phyloP scores from a whole-genome alignment of 2,113 vertebrate species.

The Oenanthe melanoleuca region DNA sequence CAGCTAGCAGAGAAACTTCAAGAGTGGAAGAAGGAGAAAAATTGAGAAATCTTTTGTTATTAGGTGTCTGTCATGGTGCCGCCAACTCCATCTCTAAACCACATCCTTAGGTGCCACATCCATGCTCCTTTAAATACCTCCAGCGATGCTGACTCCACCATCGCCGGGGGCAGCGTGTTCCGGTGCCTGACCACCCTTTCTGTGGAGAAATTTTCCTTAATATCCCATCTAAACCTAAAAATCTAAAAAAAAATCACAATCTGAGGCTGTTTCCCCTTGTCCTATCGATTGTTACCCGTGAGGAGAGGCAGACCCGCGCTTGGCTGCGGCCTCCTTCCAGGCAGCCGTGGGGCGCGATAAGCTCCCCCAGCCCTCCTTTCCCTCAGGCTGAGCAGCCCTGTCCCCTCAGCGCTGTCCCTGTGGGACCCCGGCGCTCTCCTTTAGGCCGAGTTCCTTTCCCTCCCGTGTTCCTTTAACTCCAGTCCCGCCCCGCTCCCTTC shows the following conservation, averaged over 20 bases:
- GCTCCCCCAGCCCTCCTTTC: not conserved
- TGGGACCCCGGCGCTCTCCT: accelerated
- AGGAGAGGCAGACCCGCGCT: not conserved
- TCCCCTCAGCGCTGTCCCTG: accelerated
- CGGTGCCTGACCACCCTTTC: not conserved
- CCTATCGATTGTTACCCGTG: not conserved
- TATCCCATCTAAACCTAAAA: not conserved
- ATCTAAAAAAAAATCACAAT: no score
- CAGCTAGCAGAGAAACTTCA: not conserved
- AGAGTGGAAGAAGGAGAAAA: not conserved
- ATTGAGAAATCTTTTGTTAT: accelerated
- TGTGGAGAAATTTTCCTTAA: not conserved
- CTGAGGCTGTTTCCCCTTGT: not conserved
- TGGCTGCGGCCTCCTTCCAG: not conserved
- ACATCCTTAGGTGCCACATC: not conserved
- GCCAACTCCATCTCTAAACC: not conserved
- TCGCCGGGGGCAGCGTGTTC: not conserved
- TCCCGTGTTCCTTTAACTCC: accelerated
- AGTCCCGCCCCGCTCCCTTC: accelerated
- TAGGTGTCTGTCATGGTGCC: accelerated
- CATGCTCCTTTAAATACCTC: not conserved
- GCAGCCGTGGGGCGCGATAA: accelerated
- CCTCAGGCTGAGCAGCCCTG: accelerated
- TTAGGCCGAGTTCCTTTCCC: accelerated
- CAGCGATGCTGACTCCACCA: not conserved